Conservation (phyloP, 2,797 vertebrate genomes). For the Labroides dimidiatus region DNA sequence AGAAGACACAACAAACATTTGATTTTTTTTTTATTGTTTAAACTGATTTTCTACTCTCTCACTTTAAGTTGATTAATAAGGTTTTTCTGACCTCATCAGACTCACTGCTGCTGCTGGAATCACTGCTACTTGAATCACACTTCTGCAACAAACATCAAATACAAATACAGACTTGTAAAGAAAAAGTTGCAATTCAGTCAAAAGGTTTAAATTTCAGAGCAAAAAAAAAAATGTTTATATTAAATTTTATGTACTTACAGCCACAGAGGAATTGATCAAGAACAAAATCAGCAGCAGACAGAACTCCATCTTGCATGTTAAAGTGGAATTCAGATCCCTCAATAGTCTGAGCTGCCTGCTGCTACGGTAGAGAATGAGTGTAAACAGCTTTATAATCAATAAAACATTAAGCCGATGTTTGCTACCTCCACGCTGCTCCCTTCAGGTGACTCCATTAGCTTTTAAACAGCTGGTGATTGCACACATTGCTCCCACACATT, state of each 20-base stretch:
- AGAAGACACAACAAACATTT: background rate
- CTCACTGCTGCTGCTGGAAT: conserved; percentile 34
- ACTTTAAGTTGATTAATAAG: background rate
- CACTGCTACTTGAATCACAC: conserved; percentile 17
- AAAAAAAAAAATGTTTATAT: background rate
- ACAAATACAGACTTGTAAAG: background rate
- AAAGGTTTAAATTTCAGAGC: background rate
- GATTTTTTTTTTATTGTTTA: background rate
- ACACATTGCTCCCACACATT: conserved; percentile 27
- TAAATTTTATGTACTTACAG: conserved; percentile 61
- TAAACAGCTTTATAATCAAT: conserved; percentile 17
- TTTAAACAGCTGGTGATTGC: conserved; percentile 46
- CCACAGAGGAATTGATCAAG: conserved; percentile 24
- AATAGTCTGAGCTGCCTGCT: background rate
- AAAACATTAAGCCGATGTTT: conserved; percentile 26
- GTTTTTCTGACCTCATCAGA: conserved; percentile 72
- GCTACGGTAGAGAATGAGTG: background rate
- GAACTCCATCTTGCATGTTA: conserved; percentile 50
- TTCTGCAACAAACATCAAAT: conserved; percentile 50
- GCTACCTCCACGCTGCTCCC: conserved; percentile 19
- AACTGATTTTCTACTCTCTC: background rate
- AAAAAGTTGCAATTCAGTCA: background rate
- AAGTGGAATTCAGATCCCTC: conserved; percentile 19
- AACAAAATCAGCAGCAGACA: conserved; percentile 49
- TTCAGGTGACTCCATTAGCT: conserved; percentile 51